phyloP scores from a whole-genome alignment of 2,888 invertebrate species.

The Chrysopilus asiliformis region DNA sequence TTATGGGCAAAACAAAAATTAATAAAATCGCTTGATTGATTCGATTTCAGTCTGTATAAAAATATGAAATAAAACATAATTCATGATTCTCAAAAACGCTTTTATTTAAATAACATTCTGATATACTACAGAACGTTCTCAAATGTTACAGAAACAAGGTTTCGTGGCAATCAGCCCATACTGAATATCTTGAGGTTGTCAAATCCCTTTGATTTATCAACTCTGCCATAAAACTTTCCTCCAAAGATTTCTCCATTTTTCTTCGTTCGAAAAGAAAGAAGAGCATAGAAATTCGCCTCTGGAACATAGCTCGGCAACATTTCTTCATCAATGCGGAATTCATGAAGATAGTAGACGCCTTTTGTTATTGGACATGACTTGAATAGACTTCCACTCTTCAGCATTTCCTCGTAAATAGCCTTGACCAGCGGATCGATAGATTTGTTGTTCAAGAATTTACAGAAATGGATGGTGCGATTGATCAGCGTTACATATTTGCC shows the following conservation, averaged over 20 bases:
- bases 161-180: constrained; percentile 25
- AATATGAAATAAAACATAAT: no score
- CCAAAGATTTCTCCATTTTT: constrained; percentile 18
- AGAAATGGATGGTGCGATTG: constrained; percentile 21
- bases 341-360: constrained; percentile 20
- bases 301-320: constrained; percentile 27
- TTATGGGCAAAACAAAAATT: no score
- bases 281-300: constrained; percentile 22
- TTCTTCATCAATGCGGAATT: constrained; percentile 28
- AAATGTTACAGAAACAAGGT: no score
- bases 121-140: no score
- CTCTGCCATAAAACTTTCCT: constrained; percentile 20
- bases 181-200: constrained; percentile 31
- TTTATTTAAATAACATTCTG: no score
- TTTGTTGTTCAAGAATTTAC: constrained; percentile 24
- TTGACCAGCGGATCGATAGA: constrained; percentile 20
- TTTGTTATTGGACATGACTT: constrained; percentile 25
- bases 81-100: no score
- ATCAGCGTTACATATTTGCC: constrained; percentile 21
- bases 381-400: constrained; percentile 22
- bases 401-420: constrained; percentile 23
- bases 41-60: no score
- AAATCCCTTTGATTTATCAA: constrained; percentile 31
- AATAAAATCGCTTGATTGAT: no score
- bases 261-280: constrained; percentile 16